Evolutionary conservation across 1,140 invertebrate species (phyloP).

Genomic region (Saccostrea cuccullata): DNA sequence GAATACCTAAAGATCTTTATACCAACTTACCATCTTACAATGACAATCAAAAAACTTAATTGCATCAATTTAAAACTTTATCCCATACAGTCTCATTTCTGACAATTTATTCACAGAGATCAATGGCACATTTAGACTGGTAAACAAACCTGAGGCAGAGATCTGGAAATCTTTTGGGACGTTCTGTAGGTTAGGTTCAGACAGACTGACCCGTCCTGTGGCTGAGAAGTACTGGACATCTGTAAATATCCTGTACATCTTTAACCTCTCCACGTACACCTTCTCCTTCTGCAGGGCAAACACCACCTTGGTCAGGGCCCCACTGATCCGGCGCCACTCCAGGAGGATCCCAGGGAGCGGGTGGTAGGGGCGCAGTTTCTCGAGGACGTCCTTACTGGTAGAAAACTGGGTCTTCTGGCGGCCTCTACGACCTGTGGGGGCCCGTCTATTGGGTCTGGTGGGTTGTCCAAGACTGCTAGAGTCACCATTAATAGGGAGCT

Average conservation of each 20-base stretch:
- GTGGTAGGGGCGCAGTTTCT: conserved; percentile 84
- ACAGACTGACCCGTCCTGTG: conserved; percentile 94
- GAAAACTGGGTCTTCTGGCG: conserved; percentile 76
- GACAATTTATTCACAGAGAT: too few species aligned
- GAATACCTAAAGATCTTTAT: background rate
- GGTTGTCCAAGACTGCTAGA: conserved; percentile 51
- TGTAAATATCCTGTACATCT: conserved; percentile 85
- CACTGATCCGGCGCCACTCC: conserved; percentile 89
- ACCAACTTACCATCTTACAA: too few species aligned
- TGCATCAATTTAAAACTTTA: too few species aligned
- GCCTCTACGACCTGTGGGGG: conserved; percentile 59
- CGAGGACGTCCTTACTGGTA: conserved; percentile 90
- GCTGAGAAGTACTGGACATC: conserved; percentile 88
- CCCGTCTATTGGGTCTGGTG: conserved; percentile 51
- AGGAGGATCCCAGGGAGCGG: conserved; percentile 89
- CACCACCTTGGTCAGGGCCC: conserved; percentile 83
- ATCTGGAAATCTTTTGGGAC: conserved; percentile 91
- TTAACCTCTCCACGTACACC: conserved; percentile 61
- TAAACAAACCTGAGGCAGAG: conserved; percentile 63
- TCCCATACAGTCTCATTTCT: too few species aligned
- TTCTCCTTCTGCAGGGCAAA: conserved; percentile 80
- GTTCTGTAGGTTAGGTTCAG: conserved; percentile 95
- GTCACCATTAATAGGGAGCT: conserved; percentile 75
- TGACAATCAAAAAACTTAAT: too few species aligned
- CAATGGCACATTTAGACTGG: too few species aligned